phyloP scores from a whole-genome alignment of 1,140 invertebrate species.

The Drosophila lacertosa region DNA sequence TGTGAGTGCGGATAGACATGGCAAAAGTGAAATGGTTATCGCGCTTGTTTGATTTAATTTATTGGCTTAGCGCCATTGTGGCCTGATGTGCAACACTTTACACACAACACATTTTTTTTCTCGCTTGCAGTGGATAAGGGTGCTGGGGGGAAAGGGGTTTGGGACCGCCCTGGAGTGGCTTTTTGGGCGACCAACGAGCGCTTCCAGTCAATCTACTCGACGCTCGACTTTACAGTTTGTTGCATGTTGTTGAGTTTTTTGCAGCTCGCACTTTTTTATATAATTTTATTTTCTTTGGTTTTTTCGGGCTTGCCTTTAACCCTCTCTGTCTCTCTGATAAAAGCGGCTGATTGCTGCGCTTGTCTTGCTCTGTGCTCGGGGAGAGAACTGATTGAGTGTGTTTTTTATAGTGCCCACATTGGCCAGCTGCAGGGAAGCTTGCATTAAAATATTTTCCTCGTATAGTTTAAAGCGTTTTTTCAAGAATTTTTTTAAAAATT shows the following conservation, averaged over 20 bases:
- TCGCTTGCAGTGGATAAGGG: background rate
- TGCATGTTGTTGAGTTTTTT: slow-evolving; percentile 49
- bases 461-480: background rate
- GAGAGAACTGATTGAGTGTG: slow-evolving; percentile 1
- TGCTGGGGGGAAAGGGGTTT: background rate
- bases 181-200: slow-evolving; percentile 42
- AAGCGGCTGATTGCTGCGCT: slow-evolving; percentile 52
- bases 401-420: slow-evolving; percentile 6
- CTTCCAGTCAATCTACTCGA: slow-evolving; percentile 65
- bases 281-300: slow-evolving; percentile 11
- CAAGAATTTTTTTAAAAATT: no score
- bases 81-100: slow-evolving; percentile 70
- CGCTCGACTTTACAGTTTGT: slow-evolving; percentile 54
- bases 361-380: slow-evolving; percentile 41
- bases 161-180: slow-evolving; percentile 42
- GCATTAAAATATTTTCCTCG: slow-evolving; percentile 2
- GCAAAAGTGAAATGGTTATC: slow-evolving; percentile 74
- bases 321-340: slow-evolving; percentile 32
- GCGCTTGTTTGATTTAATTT: slow-evolving; percentile 77
- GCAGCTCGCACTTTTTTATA: slow-evolving; percentile 30
- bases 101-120: slow-evolving; percentile 49
- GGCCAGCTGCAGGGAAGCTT: background rate
- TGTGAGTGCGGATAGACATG: slow-evolving; percentile 42
- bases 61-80: slow-evolving; percentile 77
- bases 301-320: slow-evolving; percentile 14